Base-by-base conservation (phyloP, 1,140 invertebrate genomes). In the Meloidogyne exigua region DNA sequence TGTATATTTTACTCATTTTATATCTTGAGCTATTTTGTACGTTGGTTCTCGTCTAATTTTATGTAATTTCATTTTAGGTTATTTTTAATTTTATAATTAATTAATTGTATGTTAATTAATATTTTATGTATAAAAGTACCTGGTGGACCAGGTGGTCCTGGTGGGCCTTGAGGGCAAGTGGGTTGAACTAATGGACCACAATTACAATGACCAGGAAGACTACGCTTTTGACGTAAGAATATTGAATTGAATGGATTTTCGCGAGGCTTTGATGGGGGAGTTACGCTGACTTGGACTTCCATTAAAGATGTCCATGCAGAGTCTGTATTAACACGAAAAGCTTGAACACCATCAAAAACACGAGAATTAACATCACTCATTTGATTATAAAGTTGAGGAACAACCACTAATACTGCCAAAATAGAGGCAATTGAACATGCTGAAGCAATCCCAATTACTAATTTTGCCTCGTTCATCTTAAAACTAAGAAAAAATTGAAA, bases 171-270 rank as follows among this genome's bases (percentile, higher is more conserved):
- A 32, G 73, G 28, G 25, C 76, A 78, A 7, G 25, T 57, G 0
- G 82, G 81, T 68, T 85, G 83, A 32, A 49, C 39, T 21, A 74
- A 77, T 66, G 83, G 57, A n/a, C 49, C 49, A 57, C 83, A 82
- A 25, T 77, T 74, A 75, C 81, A 82, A n/a, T 70, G 69, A 21
- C 80, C 72, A 2, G 83, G 83, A n/a, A 82, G 72, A 10, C 79
- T 79, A 65, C 80, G 69, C 67, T 82, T 79, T 26, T 39, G 69
- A 72, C 82, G 79, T 73, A 57, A 36, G 72, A 84, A 84, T 71
- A 81, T 81, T 36, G 64, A 73, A 81, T 82, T 75, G 79, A 82
- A 79, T 12, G 83, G 83, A 39, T 81, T 79, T 42, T 82, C 80
- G 10, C 77, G 67, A 18, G 70, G 81, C 39, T 75, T 75, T 49